These are phyloP conservation scores for Aspidiotus destructor DNA, from an alignment of 2,888 invertebrate genomes.

Conservation along the genomic window DNA sequence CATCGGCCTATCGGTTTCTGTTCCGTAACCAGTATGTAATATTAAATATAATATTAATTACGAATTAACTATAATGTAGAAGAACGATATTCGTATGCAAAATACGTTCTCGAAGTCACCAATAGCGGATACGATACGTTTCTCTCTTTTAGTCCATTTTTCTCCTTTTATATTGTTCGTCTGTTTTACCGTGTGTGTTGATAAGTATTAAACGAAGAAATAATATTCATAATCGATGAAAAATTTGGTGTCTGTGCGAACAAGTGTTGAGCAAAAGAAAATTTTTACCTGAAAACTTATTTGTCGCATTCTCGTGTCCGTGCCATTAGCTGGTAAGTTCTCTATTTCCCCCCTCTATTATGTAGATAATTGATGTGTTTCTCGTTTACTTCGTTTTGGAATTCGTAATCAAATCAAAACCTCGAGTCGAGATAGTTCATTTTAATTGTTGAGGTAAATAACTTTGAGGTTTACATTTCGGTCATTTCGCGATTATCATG, in stretches of 20 bases:
- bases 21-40: slow-evolving; percentile 13
- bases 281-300: neutral
- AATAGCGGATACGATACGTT: slow-evolving; percentile 10
- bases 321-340: slow-evolving; percentile 25
- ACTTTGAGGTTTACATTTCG: neutral
- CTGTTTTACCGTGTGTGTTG: slow-evolving; percentile 1
- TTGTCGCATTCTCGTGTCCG: slow-evolving; percentile 27
- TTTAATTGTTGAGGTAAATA: slow-evolving; percentile 12
- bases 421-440: neutral
- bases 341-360: neutral
- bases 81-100: too few species aligned
- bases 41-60: slow-evolving; percentile 15
- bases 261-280: too few species aligned
- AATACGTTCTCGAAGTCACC: neutral
- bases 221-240: neutral
- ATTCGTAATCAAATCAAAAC: neutral
- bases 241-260: neutral
- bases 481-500: neutral
- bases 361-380: neutral
- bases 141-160: neutral
- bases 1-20: slow-evolving; percentile 13
- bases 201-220: neutral
- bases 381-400: slow-evolving; percentile 5
- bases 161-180: neutral
- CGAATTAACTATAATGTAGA: too few species aligned